phyloP scores from a whole-genome alignment of 2,888 invertebrate genomes.

The Antheraea yamamai region DNA sequence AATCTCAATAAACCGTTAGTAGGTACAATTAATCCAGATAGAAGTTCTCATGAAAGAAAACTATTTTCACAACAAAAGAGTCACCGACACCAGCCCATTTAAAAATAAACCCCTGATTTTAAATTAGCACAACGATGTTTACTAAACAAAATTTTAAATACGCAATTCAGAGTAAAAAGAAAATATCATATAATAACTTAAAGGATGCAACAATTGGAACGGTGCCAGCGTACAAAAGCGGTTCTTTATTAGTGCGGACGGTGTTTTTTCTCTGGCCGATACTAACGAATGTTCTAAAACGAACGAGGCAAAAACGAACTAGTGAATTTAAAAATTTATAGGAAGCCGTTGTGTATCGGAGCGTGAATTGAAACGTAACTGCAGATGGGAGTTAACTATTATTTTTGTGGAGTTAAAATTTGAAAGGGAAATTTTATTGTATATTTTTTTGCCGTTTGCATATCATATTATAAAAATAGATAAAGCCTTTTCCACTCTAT shows the following conservation, averaged over 20 bases:
- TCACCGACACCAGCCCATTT: neutral
- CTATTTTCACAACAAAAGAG: too few relatives aligned
- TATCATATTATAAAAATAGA: too few relatives aligned
- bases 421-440: conserved; percentile 32
- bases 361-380: conserved; percentile 35
- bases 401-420: conserved; percentile 21
- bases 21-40: too few relatives aligned
- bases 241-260: conserved; percentile 17
- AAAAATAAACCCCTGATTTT: neutral
- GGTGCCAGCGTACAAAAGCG: conserved; percentile 5
- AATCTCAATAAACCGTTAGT: too few relatives aligned
- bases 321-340: conserved; percentile 20
- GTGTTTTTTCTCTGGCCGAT: conserved; percentile 17
- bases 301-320: conserved; percentile 21
- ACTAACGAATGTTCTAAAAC: neutral
- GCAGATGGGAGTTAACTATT: conserved; percentile 29
- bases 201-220: conserved; percentile 13
- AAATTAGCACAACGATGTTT: neutral
- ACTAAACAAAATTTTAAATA: neutral
- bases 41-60: too few relatives aligned
- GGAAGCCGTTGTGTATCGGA: conserved; percentile 26
- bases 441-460: neutral
- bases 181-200: conserved; percentile 1
- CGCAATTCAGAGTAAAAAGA: neutral
- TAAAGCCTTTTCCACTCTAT: too few relatives aligned